Base-by-base conservation (phyloP, 2,797 vertebrate genomes). In the Sebastes umbrosus region DNA sequence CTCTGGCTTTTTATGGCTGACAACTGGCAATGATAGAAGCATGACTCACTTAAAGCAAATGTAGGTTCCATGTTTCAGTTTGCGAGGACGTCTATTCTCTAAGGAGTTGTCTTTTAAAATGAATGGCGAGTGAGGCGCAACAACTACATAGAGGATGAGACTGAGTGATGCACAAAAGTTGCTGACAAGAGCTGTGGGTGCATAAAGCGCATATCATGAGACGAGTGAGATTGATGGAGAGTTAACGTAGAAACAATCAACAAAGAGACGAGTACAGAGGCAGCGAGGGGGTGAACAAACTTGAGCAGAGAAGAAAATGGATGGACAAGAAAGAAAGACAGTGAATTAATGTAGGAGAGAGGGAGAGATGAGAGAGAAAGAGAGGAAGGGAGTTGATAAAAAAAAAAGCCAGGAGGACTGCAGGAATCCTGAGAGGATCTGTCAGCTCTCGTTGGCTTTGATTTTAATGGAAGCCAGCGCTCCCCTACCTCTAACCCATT, bases 391-490 rank as follows among this genome's bases (percentile, higher is more conserved):
- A 84, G 67, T 55, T 72, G 73, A 82, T 76, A 27, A 83, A 79
- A 77, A 76, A 79, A 75, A 77, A 87, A 72, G 12, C 10, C n/a
- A 71, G 72, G 54, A 69, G 73, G 80, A 88, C 62, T 70, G 62
- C 82, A 86, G 83, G 73, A 90, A 90, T 84, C 90, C 89, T 85
- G 86, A 92, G 88, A 87, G 87, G 85, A 87, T 87, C 90, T 92
- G 93, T 95, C 94, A 94, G 90, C 89, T 95, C 90, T 93, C 1
- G 83, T 95, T 94, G 93, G 86, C 88, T 90, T 90, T 95, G 94
- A 95, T 95, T 95, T 92, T 94, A 96, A 96, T 95, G 91, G 94
- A 94, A 94, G 92, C 84, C 81, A 80, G 83, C 18, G 79, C 93
- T 90, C 81, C 82, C 83, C 89, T 87, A 88, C 89, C 91, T 91